These are phyloP conservation scores for Tenthredo notha DNA, from an alignment of 2,888 invertebrate genomes.

Conservation along the genomic window DNA sequence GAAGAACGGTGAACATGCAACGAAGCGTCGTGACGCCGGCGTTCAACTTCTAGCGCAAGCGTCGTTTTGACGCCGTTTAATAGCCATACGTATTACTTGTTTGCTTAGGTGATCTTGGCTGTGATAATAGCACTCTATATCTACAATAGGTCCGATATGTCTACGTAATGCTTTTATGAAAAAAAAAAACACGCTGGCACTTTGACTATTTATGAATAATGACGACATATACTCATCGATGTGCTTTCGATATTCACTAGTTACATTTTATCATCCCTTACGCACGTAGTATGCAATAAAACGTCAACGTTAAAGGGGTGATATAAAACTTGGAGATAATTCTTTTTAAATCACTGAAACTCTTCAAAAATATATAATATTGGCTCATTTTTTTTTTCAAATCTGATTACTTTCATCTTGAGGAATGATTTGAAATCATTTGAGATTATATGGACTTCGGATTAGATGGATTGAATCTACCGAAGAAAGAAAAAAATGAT, in stretches of 20 bases:
- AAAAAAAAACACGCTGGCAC: not conserved
- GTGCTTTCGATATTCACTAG: not conserved
- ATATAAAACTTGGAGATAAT: too few relatives aligned
- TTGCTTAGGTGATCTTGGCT: not conserved
- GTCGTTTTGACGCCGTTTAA: constrained; percentile 38
- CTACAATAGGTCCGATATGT: not conserved
- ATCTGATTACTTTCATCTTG: too few relatives aligned
- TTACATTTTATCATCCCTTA: not conserved
- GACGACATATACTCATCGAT: not conserved
- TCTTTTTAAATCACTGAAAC: too few relatives aligned
- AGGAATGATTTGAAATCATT: too few relatives aligned
- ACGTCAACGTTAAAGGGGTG: not conserved
- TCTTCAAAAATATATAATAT: too few relatives aligned
- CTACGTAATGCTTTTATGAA: not conserved
- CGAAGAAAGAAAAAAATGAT: too few relatives aligned
- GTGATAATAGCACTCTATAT: not conserved
- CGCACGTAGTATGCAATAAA: not conserved
- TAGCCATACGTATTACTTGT: constrained; percentile 13
- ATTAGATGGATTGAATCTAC: too few relatives aligned
- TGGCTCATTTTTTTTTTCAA: too few relatives aligned
- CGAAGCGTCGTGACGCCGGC: constrained; percentile 32
- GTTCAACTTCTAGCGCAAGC: constrained; percentile 28
- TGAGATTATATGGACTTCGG: too few relatives aligned
- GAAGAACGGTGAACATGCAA: constrained; percentile 21
- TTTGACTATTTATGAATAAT: not conserved